Percentiles rank a stretch among this genome's conserved stretches.
These are phyloP conservation scores for Channa striata DNA, from an alignment of 2,797 vertebrate species.

Conservation along the genomic window DNA sequence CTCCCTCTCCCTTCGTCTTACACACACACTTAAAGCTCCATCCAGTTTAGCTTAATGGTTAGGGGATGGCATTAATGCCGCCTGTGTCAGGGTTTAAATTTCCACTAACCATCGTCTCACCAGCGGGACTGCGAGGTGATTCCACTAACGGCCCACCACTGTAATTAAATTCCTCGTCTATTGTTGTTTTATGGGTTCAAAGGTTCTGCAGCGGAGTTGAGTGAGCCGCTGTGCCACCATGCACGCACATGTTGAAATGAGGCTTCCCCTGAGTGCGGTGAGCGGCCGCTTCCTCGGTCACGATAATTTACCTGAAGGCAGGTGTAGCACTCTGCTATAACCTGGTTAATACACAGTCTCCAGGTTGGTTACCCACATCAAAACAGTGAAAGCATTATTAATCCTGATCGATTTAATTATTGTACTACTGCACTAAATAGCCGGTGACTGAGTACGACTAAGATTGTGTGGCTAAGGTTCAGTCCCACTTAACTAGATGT, in stretches of 20 bases:
- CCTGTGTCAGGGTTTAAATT: neutral
- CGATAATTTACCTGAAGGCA: constrained; percentile 1
- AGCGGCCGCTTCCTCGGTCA: neutral
- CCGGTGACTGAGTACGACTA: too few relatives aligned
- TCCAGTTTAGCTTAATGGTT: neutral
- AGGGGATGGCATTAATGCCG: neutral
- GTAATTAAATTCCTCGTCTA: neutral
- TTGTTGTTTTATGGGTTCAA: neutral
- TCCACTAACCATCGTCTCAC: neutral
- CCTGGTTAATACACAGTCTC: too few relatives aligned
- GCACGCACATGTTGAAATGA: neutral
- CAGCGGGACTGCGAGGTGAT: neutral
- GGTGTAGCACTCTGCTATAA: too few relatives aligned
- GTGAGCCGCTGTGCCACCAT: neutral
- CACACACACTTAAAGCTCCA: neutral
- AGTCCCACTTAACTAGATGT: too few relatives aligned
- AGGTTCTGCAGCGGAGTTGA: neutral
- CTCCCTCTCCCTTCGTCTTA: neutral
- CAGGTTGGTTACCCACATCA: too few relatives aligned
- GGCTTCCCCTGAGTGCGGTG: constrained; percentile 4
- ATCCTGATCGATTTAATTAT: too few relatives aligned
- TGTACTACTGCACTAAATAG: too few relatives aligned
- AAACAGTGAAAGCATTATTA: too few relatives aligned
- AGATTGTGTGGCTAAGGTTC: too few relatives aligned
- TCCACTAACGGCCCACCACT: neutral